phyloP scores from a whole-genome alignment of 2,113 vertebrate species.

The Coregonus clupeaformis region DNA sequence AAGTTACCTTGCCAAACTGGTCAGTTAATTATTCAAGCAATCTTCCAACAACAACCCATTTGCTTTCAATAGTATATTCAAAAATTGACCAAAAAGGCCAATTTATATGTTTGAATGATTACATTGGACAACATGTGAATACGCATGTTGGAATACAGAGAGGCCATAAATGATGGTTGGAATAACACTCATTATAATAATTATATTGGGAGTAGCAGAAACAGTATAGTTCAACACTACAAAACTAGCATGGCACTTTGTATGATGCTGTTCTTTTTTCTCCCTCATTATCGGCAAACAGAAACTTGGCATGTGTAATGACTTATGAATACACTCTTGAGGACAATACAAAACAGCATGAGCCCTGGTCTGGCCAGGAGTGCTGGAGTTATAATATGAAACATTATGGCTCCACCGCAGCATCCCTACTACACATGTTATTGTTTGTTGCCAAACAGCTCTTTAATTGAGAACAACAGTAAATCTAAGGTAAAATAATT shows the following conservation, averaged over 20 bases:
- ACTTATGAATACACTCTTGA: constrained; percentile 82
- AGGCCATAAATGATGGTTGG: constrained; percentile 53
- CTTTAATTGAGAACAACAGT: constrained; percentile 88
- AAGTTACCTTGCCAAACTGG: background rate
- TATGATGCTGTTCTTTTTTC: constrained; percentile 63
- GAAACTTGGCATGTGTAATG: constrained; percentile 84
- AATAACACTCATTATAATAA: constrained; percentile 60
- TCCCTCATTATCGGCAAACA: constrained; percentile 76
- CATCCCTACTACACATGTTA: constrained; percentile 88
- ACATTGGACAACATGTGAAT: background rate
- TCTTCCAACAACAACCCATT: background rate
- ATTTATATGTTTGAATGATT: background rate
- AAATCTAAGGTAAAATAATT: constrained; percentile 81
- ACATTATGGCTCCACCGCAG: constrained; percentile 81
- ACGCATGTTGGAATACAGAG: constrained; percentile 27
- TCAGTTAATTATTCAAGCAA: background rate
- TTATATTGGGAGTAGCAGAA: constrained; percentile 43
- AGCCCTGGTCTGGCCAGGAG: constrained; percentile 80
- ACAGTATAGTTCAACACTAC: constrained; percentile 32
- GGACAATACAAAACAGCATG: constrained; percentile 86
- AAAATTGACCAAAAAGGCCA: background rate
- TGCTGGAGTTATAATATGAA: constrained; percentile 88
- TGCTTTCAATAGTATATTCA: too few species aligned
- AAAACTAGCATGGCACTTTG: constrained; percentile 43
- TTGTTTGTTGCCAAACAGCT: constrained; percentile 85